Evolutionary conservation across 2,797 vertebrate genomes (phyloP).

Genomic region (Sebastiscus tertius): DNA sequence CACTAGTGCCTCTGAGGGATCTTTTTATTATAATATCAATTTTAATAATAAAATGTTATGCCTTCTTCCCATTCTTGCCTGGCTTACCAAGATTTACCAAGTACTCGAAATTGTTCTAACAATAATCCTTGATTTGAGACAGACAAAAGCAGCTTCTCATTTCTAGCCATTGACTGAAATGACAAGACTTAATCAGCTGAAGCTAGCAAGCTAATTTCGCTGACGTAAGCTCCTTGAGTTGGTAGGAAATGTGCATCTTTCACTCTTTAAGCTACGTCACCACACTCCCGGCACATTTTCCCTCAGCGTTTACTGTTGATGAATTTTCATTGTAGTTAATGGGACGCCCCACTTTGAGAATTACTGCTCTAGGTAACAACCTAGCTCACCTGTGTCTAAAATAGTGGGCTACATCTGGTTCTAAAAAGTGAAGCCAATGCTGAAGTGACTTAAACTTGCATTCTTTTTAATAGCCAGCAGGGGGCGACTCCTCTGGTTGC

Average conservation of each 20-base stretch:
- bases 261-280: too few species aligned
- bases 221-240: neutral
- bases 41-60: neutral
- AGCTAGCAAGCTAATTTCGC: too few species aligned
- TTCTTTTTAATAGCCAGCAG: too few species aligned
- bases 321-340: too few species aligned
- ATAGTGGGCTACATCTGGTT: rapidly evolving
- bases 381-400: neutral
- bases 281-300: too few species aligned
- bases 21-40: neutral
- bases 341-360: too few species aligned
- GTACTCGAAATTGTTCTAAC: neutral
- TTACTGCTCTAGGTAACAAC: neutral
- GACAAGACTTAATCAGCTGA: neutral
- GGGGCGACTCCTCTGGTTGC: too few species aligned
- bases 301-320: too few species aligned
- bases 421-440: rapidly evolving
- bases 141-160: neutral
- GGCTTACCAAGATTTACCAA: neutral
- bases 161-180: neutral
- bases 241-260: too few species aligned
- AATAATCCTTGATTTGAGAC: neutral
- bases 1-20: neutral
- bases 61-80: neutral
- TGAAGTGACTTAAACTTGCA: rapidly evolving